These are phyloP conservation scores for Dynastes hyllus DNA, from an alignment of 2,888 invertebrate species.

Conservation along the genomic window DNA sequence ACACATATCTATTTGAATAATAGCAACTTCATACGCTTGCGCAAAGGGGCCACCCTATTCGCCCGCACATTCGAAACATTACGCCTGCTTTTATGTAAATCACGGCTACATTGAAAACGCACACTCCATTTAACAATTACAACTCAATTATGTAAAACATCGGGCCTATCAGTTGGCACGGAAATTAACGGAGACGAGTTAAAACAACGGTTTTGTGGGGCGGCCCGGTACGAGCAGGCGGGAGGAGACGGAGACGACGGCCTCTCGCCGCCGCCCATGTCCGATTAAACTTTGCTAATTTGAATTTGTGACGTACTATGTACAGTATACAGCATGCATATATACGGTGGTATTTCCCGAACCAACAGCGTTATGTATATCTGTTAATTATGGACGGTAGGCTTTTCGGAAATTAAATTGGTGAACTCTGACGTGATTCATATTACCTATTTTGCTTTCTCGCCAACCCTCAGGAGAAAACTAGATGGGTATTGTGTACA, in stretches of 20 bases:
- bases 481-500: neutral
- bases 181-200: slow-evolving; percentile 70
- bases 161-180: slow-evolving; percentile 68
- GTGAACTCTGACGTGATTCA: slow-evolving; percentile 38
- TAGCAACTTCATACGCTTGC: neutral
- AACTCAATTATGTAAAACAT: slow-evolving; percentile 71
- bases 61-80: slow-evolving; percentile 26
- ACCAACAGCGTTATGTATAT: slow-evolving; percentile 59
- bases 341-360: neutral
- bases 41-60: neutral
- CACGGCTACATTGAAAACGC: slow-evolving; percentile 68
- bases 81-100: slow-evolving; percentile 70
- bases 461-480: neutral
- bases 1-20: too few relatives aligned
- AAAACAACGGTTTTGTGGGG: slow-evolving; percentile 64
- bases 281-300: slow-evolving; percentile 67
- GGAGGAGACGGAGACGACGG: slow-evolving; percentile 54
- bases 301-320: slow-evolving; percentile 66
- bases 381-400: slow-evolving; percentile 60
- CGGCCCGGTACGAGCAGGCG: slow-evolving; percentile 62
- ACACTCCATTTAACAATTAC: slow-evolving; percentile 71
- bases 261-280: slow-evolving; percentile 54
- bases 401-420: slow-evolving; percentile 60
- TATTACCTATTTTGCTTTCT: slow-evolving; percentile 23
- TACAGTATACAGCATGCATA: slow-evolving; percentile 12